Conservation (phyloP, 2,113 vertebrate species). For the Ailurus styani region DNA sequence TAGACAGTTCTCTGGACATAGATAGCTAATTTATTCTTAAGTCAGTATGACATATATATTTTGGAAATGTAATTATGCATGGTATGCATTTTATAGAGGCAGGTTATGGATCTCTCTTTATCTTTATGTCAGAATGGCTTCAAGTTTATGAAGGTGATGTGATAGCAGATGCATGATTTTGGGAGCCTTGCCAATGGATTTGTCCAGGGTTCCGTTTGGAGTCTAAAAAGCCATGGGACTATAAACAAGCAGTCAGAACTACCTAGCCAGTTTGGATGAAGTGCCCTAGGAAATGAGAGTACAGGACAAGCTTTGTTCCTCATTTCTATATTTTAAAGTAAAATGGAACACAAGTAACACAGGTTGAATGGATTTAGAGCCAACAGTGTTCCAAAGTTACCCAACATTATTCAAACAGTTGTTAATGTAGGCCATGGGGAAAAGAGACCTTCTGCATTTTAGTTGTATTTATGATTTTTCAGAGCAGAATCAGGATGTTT, state of each 20-base stretch:
- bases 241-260: not conserved
- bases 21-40: not conserved
- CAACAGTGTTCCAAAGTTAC: not conserved
- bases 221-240: not conserved
- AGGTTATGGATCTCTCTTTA: not conserved
- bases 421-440: not conserved
- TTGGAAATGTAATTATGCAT: not conserved
- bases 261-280: not conserved
- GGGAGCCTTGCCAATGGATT: not conserved
- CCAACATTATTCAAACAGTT: constrained; percentile 27
- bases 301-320: not conserved
- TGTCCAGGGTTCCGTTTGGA: not conserved
- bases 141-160: not conserved
- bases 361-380: constrained; percentile 35
- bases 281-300: not conserved
- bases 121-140: not conserved
- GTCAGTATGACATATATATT: not conserved
- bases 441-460: not conserved
- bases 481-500: not conserved
- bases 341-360: constrained; percentile 8
- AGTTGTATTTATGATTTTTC: not conserved
- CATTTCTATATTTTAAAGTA: not conserved
- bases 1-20: not conserved
- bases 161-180: not conserved
- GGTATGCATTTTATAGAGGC: not conserved